A percentile compares a stretch with the other conserved stretches of the same genome.
Evolutionary conservation across 2,797 vertebrate species (phyloP).

Genomic region (Amazona ochrocephala): DNA sequence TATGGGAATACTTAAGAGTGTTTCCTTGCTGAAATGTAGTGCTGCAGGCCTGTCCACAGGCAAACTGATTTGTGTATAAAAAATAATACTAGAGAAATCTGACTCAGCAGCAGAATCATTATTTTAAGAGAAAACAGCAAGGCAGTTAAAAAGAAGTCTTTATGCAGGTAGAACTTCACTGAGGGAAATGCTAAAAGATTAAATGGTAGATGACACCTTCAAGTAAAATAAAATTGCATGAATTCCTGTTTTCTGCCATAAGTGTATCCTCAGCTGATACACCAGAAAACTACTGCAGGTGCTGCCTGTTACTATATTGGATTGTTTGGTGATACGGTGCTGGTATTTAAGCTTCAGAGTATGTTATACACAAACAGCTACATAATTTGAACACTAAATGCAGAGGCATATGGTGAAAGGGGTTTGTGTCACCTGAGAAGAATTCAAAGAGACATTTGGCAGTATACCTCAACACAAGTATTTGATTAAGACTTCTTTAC

Average conservation of each 20-base stretch:
- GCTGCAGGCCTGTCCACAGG: not conserved
- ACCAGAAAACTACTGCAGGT: not conserved
- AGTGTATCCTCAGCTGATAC: not conserved
- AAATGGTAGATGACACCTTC: not conserved
- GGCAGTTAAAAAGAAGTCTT: not conserved
- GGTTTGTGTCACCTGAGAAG: not conserved
- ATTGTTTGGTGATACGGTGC: not conserved
- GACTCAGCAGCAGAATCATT: not conserved
- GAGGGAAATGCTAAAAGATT: not conserved
- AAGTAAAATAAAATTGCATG: not conserved
- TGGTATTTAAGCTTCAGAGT: not conserved
- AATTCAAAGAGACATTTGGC: not conserved
- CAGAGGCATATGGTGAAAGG: not conserved
- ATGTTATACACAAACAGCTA: accelerated
- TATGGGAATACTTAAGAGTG: not conserved
- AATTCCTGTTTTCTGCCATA: not conserved
- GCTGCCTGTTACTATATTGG: not conserved
- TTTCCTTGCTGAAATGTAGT: not conserved
- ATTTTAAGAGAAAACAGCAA: not conserved
- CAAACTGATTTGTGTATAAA: not conserved
- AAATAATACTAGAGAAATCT: not conserved
- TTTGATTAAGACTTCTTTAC: not conserved
- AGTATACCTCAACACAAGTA: not conserved
- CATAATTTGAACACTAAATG: not conserved
- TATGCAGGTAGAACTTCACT: not conserved